Evolutionary conservation across 2,888 invertebrate genomes (phyloP), one percentile per base, ranked within the genome.

Genomic region (Drosophila colorata): DNA sequence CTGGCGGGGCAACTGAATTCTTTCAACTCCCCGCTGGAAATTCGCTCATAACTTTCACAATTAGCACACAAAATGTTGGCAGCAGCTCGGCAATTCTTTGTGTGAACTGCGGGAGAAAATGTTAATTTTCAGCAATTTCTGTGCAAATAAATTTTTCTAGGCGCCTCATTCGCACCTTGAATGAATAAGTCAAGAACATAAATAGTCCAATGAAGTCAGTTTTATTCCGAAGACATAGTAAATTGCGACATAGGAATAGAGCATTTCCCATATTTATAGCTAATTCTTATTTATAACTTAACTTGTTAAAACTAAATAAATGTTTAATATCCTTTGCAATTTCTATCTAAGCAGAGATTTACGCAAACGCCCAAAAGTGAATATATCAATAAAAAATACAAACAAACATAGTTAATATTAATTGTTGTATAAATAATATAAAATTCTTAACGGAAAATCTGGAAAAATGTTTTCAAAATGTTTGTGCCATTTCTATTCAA

Each of bases 1-100:
- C 31, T 31, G 31, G 38, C 18, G 35, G 8, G 37, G 28, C 59
- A 67, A 40, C 47, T 23, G 18, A 16, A 37, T 40, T 49, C 37
- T 20, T 52, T n/a, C 61, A 13, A 14, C n/a, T 44, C 18, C 49
- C 35, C n/a, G 46, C 35, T 16, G 38, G 23, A 60, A 68, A 57
- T 51, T 35, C 40, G 49, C 72, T 64, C 65, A 80, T 78, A 74
- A 78, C 65, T 78, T 77, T 56, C 49, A 71, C 80, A 80, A 80
- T 80, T 80, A 83, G 67, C 67, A 44, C 53, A 51, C 20, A 25
- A 41, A 74, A 74, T 56, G 64, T 66, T 66, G 48, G 48, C 49
- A 64, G 64, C 64, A 59, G 64, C 46, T 25, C 40, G 35, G 35
- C 48, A 58, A 73, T 61, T 65, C 68, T 69, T 57, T 64, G 48